phyloP scores from a whole-genome alignment of 37 sponge, comb jelly and placozoan genomes.

The Beroe forskalii region DNA sequence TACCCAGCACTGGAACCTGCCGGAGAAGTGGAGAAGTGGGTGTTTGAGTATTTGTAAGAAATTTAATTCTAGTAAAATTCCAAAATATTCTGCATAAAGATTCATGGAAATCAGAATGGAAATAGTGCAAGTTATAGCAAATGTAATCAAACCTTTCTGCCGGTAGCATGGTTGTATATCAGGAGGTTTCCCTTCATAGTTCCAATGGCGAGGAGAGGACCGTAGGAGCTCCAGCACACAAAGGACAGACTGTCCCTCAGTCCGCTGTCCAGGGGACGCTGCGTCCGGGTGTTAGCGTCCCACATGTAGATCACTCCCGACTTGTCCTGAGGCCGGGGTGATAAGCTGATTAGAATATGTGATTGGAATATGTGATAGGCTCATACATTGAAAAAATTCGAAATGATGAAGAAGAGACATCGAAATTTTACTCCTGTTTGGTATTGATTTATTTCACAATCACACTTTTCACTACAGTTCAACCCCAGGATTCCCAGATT shows the following conservation, averaged over 20 bases:
- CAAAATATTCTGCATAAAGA: too few species aligned
- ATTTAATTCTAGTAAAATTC: too few species aligned
- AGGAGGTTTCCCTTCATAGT: slow-evolving; percentile 92
- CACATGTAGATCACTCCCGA: slow-evolving; percentile 77
- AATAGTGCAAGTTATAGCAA: too few species aligned
- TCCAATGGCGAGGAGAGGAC: slow-evolving; percentile 80
- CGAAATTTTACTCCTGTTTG: too few species aligned
- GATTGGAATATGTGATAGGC: too few species aligned
- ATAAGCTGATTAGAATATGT: too few species aligned
- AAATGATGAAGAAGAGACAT: too few species aligned
- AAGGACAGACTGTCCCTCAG: slow-evolving; percentile 79
- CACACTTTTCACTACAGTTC: background rate
- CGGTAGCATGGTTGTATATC: slow-evolving; percentile 88
- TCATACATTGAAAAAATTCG: background rate
- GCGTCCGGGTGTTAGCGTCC: slow-evolving; percentile 78
- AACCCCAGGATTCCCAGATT: too few species aligned
- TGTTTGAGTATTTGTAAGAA: too few species aligned
- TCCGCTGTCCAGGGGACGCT: slow-evolving; percentile 81
- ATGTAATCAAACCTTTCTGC: slow-evolving; percentile 66
- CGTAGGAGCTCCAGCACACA: slow-evolving; percentile 77
- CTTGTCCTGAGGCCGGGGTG: background rate
- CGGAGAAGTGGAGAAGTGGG: too few species aligned
- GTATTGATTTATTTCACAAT: background rate
- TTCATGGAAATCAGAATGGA: too few species aligned
- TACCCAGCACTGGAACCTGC: slow-evolving; percentile 89